phyloP scores from a whole-genome alignment of 1,140 invertebrate species.

The Brevipalpus yothersi region DNA sequence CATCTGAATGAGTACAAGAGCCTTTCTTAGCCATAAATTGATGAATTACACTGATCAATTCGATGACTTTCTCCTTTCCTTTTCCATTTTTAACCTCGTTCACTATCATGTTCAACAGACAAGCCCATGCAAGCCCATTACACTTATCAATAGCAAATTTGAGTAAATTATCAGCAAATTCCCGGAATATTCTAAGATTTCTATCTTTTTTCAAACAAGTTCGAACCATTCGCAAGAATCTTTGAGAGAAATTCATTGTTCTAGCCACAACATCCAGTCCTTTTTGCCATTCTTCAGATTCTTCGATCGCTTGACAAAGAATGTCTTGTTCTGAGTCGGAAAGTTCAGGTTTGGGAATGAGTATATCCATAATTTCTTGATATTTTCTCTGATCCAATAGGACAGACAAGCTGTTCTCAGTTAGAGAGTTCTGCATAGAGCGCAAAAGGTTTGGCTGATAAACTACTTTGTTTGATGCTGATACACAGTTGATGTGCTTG shows the following conservation, averaged over 20 bases:
- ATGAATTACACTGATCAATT: conserved; percentile 3
- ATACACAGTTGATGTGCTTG: background rate
- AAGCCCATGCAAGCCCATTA: conserved; percentile 3
- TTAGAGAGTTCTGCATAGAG: conserved; percentile 2
- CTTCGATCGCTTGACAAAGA: conserved; percentile 5
- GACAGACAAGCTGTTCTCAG: background rate
- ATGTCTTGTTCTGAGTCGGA: background rate
- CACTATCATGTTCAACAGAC: background rate
- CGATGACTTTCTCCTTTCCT: background rate
- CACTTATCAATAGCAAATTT: background rate
- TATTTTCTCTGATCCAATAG: conserved; percentile 5
- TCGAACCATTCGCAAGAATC: background rate
- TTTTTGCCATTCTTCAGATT: conserved; percentile 5
- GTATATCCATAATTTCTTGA: conserved; percentile 2
- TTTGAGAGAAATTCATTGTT: background rate
- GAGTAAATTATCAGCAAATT: conserved; percentile 2
- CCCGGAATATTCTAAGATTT: background rate
- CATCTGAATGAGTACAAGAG: conserved; percentile 4
- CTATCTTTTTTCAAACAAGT: conserved; percentile 2
- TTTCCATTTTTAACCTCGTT: background rate
- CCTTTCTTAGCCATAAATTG: conserved; percentile 2
- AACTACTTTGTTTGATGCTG: conserved; percentile 2
- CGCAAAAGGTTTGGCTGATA: conserved; percentile 2
- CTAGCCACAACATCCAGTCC: conserved; percentile 6
- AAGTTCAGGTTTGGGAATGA: conserved; percentile 6